Evolutionary conservation across 53 echinoderm and acorn worm species (phyloP).

Genomic region (Pentamera pediparva): DNA sequence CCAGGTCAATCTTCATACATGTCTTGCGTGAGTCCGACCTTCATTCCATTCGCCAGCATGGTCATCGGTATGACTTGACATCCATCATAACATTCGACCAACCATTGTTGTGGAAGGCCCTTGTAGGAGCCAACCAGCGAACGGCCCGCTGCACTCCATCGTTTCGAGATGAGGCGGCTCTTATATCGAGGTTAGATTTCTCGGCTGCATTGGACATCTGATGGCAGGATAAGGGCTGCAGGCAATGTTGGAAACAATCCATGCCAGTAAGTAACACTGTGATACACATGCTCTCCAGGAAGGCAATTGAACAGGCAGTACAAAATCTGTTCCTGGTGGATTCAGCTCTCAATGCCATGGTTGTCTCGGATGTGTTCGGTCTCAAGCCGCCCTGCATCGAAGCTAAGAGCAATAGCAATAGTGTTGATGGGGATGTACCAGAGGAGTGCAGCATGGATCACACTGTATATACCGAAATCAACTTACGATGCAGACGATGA

Average conservation of each 20-base stretch:
- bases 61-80: neutral
- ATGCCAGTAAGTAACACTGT: slow-evolving; percentile 12
- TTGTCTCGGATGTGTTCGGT: slow-evolving; percentile 17
- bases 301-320: slow-evolving; percentile 30
- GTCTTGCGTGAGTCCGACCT: slow-evolving; percentile 35
- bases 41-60: slow-evolving; percentile 14
- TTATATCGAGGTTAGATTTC: slow-evolving; percentile 33
- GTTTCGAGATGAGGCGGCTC: slow-evolving; percentile 19
- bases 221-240: slow-evolving; percentile 19
- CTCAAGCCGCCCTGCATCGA: slow-evolving; percentile 6
- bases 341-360: slow-evolving; percentile 24
- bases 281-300: slow-evolving; percentile 9
- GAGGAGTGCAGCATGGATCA: neutral
- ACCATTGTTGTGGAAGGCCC: slow-evolving; percentile 11
- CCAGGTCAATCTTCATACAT: neutral
- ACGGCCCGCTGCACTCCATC: neutral
- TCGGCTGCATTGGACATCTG: slow-evolving; percentile 27
- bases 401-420: neutral
- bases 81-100: slow-evolving; percentile 14
- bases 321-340: slow-evolving; percentile 38
- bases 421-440: neutral
- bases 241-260: slow-evolving; percentile 2
- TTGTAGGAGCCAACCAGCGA: neutral
- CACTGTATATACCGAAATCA: neutral
- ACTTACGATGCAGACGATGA: neutral